Evolutionary conservation across 1,140 invertebrate genomes (phyloP).

Genomic region (Drosophila tropicalis): DNA sequence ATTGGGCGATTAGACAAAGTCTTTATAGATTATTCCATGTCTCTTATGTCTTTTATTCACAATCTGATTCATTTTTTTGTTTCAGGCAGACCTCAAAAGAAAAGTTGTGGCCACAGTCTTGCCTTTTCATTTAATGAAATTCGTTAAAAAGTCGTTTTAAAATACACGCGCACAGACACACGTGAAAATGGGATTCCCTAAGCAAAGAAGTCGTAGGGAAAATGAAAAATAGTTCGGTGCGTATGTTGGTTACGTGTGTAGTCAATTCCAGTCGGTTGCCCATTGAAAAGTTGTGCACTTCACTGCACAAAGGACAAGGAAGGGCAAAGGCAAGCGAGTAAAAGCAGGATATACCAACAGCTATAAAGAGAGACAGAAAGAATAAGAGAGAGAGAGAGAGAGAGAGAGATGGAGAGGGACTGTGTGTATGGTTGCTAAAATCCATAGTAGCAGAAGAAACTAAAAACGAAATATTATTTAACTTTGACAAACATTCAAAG

Average conservation of each 20-base stretch:
- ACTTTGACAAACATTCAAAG: constrained; percentile 14
- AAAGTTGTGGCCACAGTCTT: constrained; percentile 10
- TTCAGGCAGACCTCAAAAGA: background rate
- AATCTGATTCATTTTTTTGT: background rate
- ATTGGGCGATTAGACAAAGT: too few species aligned
- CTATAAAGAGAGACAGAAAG: too few species aligned
- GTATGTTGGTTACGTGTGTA: constrained; percentile 49
- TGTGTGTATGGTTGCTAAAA: background rate
- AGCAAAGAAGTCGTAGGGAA: constrained; percentile 12
- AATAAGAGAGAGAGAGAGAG: too few species aligned
- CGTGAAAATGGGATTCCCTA: background rate
- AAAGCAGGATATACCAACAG: background rate
- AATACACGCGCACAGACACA: constrained; percentile 1
- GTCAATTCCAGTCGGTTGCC: constrained; percentile 59
- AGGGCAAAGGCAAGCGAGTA: constrained; percentile 15
- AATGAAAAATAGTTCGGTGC: constrained; percentile 13
- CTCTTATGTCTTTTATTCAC: background rate
- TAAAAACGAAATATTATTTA: constrained; percentile 40
- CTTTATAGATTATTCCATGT: too few species aligned
- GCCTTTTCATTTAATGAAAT: constrained; percentile 49
- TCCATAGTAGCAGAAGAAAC: constrained; percentile 1
- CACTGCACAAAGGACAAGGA: constrained; percentile 55
- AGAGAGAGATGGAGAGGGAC: background rate
- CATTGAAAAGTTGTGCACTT: constrained; percentile 62
- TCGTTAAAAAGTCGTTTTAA: constrained; percentile 48